Conservation (phyloP, 2,113 vertebrate species). For the Rhinopithecus roxellana region DNA sequence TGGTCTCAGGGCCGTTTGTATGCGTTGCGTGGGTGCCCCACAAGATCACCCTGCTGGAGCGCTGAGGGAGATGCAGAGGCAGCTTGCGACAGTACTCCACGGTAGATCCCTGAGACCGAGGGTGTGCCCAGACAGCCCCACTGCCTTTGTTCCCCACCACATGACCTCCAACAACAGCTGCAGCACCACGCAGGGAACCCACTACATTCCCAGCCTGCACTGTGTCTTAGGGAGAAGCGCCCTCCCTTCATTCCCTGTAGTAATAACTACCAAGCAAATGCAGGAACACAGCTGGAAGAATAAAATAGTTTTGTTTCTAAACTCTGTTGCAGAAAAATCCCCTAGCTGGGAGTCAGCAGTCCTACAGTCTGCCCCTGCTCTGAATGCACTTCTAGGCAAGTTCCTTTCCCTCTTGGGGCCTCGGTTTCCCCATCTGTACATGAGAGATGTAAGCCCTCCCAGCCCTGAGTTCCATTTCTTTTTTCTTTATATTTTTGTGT, state of each 20-base stretch:
- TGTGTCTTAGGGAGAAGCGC: background rate
- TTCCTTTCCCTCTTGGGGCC: background rate
- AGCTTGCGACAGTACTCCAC: background rate
- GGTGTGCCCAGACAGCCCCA: background rate
- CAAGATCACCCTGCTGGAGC: background rate
- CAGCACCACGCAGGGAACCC: background rate
- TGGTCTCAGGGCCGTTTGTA: background rate
- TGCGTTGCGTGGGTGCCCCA: background rate
- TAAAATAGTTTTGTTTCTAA: background rate
- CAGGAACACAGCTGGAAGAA: background rate
- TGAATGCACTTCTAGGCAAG: background rate
- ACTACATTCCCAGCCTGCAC: fast-evolving
- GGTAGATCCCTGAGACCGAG: background rate
- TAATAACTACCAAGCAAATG: background rate
- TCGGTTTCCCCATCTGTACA: background rate
- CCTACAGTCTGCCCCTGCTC: too few species aligned
- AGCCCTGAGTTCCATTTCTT: background rate
- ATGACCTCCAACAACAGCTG: background rate
- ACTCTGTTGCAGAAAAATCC: background rate
- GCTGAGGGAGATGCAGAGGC: background rate
- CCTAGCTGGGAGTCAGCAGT: background rate
- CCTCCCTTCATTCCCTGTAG: background rate
- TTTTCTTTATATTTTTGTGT: too few species aligned
- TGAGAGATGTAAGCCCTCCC: background rate
- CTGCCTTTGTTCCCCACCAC: background rate